Evolutionary conservation across 2,888 invertebrate species (phyloP), one percentile per base, ranked within the genome.

Genomic region (Cephus runcator): DNA sequence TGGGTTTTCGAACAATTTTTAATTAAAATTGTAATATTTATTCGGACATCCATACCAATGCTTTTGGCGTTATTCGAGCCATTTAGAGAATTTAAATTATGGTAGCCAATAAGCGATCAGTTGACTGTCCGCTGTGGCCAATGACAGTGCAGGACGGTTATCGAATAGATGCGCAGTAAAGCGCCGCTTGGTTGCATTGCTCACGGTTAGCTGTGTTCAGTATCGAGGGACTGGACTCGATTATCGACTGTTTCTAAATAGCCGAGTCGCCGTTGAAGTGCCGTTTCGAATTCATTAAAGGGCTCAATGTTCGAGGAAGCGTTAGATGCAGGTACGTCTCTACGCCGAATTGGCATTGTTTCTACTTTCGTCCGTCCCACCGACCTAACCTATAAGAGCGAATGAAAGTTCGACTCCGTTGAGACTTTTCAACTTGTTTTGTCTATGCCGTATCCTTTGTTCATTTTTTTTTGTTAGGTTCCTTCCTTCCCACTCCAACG

Each of bases 201-300:
- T 56, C 56, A 36, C 36, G 12, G 4, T 36, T 15, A 23, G 56
- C 23, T 23, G 31, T 71, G 31, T 23, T 34, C 12, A 3, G n/a
- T 71, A 31, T 71, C 71, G 12, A 71, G 31, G 12, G 33, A 71
- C 12, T 71, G 12, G 31, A 40, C 6, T 23, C 9, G 36, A 74
- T 36, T 35, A 34, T 74, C 74, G 36, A 74, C 78, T 75, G 77
- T 75, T 77, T 75, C 77, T 82, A 84, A 83, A 71, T 71, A 11
- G 31, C 15, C 15, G 30, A 71, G 34, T 11, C 30, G 83, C 79
- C 79, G 77, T 76, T 77, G 40, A 81, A 77, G 79, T 79, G 78
- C 78, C 79, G 76, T 81, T 85, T 82, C 82, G 83, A 85, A 87
- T 87, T 82, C 84, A 85, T 86, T 85, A 85, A 85, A 80, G 79